These are phyloP conservation scores for Callinectes sapidus DNA, from an alignment of 2,888 invertebrate genomes.

Conservation along the genomic window DNA sequence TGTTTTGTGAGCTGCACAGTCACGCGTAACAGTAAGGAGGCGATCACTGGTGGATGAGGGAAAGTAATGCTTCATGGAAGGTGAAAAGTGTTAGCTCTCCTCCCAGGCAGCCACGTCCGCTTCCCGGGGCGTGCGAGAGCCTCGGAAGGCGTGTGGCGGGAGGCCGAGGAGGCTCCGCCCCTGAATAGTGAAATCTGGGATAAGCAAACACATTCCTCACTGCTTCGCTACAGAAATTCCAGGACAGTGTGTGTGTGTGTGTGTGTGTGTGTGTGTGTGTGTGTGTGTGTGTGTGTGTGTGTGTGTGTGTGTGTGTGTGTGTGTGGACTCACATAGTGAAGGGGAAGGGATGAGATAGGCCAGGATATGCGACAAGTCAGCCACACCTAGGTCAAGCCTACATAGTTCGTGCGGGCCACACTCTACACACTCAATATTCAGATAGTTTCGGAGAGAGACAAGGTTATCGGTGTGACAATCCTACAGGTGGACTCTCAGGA, in stretches of 20 bases:
- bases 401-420: neutral
- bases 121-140: neutral
- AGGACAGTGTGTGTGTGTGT: constrained; percentile 20
- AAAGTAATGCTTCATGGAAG: constrained; percentile 22
- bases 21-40: neutral
- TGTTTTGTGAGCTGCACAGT: neutral
- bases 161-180: neutral
- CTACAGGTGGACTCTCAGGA: neutral
- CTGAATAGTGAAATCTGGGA: neutral
- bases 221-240: neutral
- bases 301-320: constrained; percentile 27
- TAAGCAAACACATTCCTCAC: constrained; percentile 27
- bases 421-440: neutral
- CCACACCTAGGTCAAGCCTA: neutral
- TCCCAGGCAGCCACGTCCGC: neutral
- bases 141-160: constrained; percentile 4
- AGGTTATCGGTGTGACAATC: neutral
- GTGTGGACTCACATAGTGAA: neutral
- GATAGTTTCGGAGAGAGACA: neutral
- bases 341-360: neutral
- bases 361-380: neutral
- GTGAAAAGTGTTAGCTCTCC: constrained; percentile 15
- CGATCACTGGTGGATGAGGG: constrained; percentile 8
- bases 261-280: constrained; percentile 36
- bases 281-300: constrained; percentile 36